Conservation (phyloP, 2,113 vertebrate species). For the Sapajus apella region DNA sequence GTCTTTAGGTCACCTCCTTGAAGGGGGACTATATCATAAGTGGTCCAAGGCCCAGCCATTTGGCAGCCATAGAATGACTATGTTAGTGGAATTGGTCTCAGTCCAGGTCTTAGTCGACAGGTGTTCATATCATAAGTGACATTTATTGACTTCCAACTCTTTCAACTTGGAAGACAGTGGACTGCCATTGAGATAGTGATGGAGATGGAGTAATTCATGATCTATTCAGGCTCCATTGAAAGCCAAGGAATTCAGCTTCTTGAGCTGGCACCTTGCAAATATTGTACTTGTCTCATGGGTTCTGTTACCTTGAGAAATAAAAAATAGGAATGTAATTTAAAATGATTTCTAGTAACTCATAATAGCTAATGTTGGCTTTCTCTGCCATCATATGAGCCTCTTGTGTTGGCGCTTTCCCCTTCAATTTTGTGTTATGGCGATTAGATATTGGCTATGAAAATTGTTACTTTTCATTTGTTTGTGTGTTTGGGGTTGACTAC, state of each 20-base stretch:
- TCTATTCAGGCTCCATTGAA: not conserved
- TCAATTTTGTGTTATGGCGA: not conserved
- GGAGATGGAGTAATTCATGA: conserved; percentile 65
- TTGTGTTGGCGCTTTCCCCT: not conserved
- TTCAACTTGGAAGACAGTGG: conserved; percentile 46
- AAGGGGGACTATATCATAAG: conserved; percentile 56
- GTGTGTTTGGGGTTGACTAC: not conserved
- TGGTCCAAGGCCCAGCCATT: conserved; percentile 47
- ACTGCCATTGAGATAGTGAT: conserved; percentile 76
- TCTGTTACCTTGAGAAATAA: conserved; percentile 13
- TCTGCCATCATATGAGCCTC: not conserved
- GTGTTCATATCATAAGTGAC: conserved; percentile 75
- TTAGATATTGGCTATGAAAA: not conserved
- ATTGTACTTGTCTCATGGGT: not conserved
- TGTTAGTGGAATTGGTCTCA: conserved; percentile 69
- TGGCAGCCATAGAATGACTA: conserved; percentile 59
- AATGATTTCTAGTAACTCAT: not conserved
- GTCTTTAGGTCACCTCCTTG: conserved; percentile 60
- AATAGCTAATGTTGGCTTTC: not conserved
- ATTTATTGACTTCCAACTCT: conserved; percentile 68
- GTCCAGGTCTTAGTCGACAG: conserved; percentile 70
- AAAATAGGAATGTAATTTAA: conserved; percentile 22
- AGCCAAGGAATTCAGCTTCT: not conserved
- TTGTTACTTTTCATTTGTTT: not conserved
- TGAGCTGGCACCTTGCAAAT: conserved; percentile 27